Evolutionary conservation across 1,140 invertebrate species (phyloP).

Genomic region (Microplitis demolitor): DNA sequence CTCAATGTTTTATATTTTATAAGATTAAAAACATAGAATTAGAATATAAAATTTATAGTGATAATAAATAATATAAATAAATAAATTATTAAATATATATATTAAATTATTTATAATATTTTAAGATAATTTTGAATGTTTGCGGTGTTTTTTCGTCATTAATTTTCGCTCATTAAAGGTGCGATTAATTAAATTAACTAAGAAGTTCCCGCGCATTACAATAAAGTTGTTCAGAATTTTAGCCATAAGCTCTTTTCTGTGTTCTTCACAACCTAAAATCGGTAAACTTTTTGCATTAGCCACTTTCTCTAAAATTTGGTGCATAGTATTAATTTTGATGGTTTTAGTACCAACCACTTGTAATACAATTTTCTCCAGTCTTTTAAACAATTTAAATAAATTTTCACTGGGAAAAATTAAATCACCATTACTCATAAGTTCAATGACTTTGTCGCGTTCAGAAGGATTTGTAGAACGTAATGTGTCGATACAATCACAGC

Average conservation of each 20-base stretch:
- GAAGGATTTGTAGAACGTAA: neutral
- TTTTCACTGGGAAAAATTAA: constrained; percentile 11
- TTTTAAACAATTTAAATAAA: constrained; percentile 11
- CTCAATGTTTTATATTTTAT: too few relatives aligned
- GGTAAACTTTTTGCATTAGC: neutral
- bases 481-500: constrained; percentile 15
- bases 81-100: too few relatives aligned
- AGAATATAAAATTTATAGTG: too few relatives aligned
- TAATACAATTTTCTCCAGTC: neutral
- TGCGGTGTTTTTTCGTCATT: neutral
- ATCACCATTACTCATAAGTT: constrained; percentile 11
- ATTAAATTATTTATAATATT: neutral
- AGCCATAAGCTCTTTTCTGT: constrained; percentile 6
- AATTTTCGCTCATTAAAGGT: neutral
- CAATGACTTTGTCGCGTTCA: constrained; percentile 15
- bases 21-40: too few relatives aligned
- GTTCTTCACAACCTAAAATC: constrained; percentile 5
- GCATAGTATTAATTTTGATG: constrained; percentile 5
- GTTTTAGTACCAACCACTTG: constrained; percentile 7
- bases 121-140: neutral
- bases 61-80: too few relatives aligned
- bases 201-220: constrained; percentile 10
- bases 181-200: constrained; percentile 1
- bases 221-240: constrained; percentile 14
- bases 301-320: constrained; percentile 6